phyloP scores from a whole-genome alignment of 1,140 invertebrate species.

The Cyclargus thomasi region DNA sequence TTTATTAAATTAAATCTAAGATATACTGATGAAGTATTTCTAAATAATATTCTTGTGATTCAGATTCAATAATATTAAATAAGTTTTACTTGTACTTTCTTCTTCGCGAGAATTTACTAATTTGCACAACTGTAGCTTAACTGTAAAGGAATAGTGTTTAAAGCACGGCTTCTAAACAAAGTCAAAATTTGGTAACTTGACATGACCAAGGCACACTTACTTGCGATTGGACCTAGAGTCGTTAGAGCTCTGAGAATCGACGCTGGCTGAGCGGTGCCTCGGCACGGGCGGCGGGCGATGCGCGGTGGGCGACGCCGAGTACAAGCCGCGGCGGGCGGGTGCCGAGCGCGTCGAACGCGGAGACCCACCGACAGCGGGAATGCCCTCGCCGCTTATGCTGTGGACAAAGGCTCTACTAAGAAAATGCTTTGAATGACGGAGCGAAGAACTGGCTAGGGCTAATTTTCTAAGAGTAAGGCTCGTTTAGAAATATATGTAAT shows the following conservation, averaged over 20 bases:
- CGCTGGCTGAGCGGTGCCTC: constrained; percentile 84
- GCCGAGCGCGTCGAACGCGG: constrained; percentile 89
- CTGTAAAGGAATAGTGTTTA: too few relatives aligned
- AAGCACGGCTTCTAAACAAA: too few relatives aligned
- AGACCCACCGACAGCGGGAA: constrained; percentile 76
- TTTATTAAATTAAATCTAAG: too few relatives aligned
- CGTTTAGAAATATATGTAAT: too few relatives aligned
- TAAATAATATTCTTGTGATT: too few relatives aligned
- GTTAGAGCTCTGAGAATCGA: constrained; percentile 90
- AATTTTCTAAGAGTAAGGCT: too few relatives aligned
- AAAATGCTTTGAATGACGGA: neutral
- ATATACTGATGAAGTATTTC: too few relatives aligned
- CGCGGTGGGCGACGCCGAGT: constrained; percentile 77
- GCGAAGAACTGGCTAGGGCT: neutral
- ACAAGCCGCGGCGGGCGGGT: constrained; percentile 85
- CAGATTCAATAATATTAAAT: too few relatives aligned
- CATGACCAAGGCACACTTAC: constrained; percentile 41
- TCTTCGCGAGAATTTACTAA: too few relatives aligned
- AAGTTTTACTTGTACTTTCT: too few relatives aligned
- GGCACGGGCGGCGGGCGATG: constrained; percentile 78
- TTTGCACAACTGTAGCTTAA: too few relatives aligned
- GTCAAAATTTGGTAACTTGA: too few relatives aligned
- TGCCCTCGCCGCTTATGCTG: constrained; percentile 52
- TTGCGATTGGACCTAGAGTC: constrained; percentile 83
- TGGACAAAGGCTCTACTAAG: neutral